Evolutionary conservation across 2,888 invertebrate species (phyloP).

Genomic region (Drosophila colorata): DNA sequence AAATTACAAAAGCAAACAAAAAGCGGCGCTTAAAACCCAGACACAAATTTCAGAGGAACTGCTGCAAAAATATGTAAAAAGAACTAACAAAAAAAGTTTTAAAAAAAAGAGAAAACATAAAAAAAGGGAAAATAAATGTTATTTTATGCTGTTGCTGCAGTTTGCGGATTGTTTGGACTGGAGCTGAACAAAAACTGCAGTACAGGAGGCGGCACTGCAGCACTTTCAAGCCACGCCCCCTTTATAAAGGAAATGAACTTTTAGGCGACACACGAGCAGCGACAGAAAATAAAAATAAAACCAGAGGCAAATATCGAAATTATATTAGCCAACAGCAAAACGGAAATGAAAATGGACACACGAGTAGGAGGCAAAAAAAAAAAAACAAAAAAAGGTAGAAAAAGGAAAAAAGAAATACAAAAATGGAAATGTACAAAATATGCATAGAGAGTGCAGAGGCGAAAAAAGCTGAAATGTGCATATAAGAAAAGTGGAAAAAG

Average conservation of each 20-base stretch:
- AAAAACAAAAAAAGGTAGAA: not conserved
- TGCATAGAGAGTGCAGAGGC: conserved; percentile 17
- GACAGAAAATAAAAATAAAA: not conserved
- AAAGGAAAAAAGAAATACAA: conserved; percentile 7
- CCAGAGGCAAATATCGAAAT: conserved; percentile 63
- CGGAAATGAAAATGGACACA: conserved; percentile 66
- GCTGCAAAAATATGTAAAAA: conserved; percentile 21
- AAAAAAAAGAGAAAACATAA: not conserved
- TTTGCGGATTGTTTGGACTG: conserved; percentile 57
- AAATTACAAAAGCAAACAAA: conserved; percentile 70
- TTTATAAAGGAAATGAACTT: conserved; percentile 62
- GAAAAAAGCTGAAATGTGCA: conserved; percentile 1
- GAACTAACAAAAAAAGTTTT: not conserved
- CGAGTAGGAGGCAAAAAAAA: not conserved
- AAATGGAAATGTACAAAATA: conserved; percentile 40
- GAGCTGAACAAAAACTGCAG: conserved; percentile 2
- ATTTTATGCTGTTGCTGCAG: conserved; percentile 68
- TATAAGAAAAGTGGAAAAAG: not conserved
- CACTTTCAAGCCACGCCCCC: conserved; percentile 68
- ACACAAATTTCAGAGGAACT: conserved; percentile 64
- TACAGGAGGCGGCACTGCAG: conserved; percentile 57
- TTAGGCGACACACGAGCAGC: conserved; percentile 36
- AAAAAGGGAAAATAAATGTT: conserved; percentile 16
- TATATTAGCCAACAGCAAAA: conserved; percentile 64
- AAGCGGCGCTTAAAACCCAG: conserved; percentile 64